Conservation (phyloP, 2,797 vertebrate species). For the Protosalanx chinensis region DNA sequence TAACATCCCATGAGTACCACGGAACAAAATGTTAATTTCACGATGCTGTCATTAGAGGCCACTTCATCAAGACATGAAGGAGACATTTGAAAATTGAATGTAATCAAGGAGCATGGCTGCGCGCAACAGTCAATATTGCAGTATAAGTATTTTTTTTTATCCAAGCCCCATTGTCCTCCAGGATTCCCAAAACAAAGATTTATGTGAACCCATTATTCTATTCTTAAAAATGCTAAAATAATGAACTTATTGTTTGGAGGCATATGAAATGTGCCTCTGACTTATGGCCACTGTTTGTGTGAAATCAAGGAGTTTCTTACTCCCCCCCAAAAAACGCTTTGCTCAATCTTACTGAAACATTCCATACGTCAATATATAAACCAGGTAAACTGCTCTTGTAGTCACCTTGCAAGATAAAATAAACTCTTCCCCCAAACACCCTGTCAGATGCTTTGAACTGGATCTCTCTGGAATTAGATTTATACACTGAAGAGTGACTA, state of each 20-base stretch:
- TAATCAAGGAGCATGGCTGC: constrained; percentile 38
- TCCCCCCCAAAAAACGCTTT: constrained; percentile 4
- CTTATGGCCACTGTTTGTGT: neutral
- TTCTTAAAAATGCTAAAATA: neutral
- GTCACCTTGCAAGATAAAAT: constrained; percentile 16
- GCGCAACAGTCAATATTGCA: constrained; percentile 23
- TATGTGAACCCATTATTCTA: neutral
- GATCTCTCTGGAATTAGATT: neutral
- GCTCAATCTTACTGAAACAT: constrained; percentile 28
- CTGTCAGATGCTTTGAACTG: neutral
- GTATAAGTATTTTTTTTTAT: constrained; percentile 28
- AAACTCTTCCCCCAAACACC: constrained; percentile 12
- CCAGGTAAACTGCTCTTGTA: constrained; percentile 21
- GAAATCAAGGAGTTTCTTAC: neutral
- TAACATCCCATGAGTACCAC: constrained; percentile 21
- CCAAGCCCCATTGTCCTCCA: constrained; percentile 38
- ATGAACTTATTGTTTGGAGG: neutral
- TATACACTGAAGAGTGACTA: constrained; percentile 7
- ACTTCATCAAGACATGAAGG: constrained; percentile 39
- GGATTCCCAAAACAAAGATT: constrained; percentile 20
- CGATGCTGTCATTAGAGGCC: constrained; percentile 39
- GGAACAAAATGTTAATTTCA: constrained; percentile 48
- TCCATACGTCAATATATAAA: constrained; percentile 29
- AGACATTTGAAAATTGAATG: constrained; percentile 35
- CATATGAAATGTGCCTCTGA: neutral